Base-by-base conservation (phyloP, 1,140 invertebrate genomes). In the Drosophila rhopaloa region DNA sequence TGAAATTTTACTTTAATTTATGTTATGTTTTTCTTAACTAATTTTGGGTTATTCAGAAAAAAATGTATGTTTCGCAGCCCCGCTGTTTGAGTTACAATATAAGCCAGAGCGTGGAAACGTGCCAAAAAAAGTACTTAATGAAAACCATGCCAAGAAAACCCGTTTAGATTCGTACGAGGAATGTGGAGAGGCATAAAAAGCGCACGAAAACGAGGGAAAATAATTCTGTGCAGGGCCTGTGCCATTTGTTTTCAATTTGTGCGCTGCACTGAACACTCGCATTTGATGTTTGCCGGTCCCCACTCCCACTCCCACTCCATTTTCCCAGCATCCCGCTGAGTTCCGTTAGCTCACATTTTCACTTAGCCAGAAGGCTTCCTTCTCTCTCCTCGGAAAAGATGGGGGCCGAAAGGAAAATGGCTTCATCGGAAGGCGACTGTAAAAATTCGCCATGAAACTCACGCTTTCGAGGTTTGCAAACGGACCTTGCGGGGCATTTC, bases 241-340 rank as follows among this genome's bases (percentile, higher is more conserved):
- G 79, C 83, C 83, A 88, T 89, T 88, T 89, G 83, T 89, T 88
- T 88, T 88, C 83, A 88, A 88, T 88, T 88, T 88, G 83, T 73
- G 72, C 73, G 70, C 77, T 57, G 61, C 68, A 58, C 65, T 68
- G 82, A 70, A 47, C 66, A 79, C 81, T 67, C 65, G 56, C 67
- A 81, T 77, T 78, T 78, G 79, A 86, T 83, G 75, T 76, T 85
- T 62, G 43, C 70, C 70, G 50, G 11, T 55, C 53, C 62, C 37
- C 44, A 24, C 24, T 16, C 50, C 51, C 53, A 55, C 24, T 27
- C 50, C 51, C 53, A 55, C 53, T 47, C 46, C 37, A 3, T 2
- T 13, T 40, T 35, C 13, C 48, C 29, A 51, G 48, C 48, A 51
- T 51, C 48, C 67, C 59, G 81, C 63, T 67, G 76, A 41, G 60